These are phyloP conservation scores for Fulica atra DNA, from an alignment of 2,113 vertebrate species.

Conservation along the genomic window DNA sequence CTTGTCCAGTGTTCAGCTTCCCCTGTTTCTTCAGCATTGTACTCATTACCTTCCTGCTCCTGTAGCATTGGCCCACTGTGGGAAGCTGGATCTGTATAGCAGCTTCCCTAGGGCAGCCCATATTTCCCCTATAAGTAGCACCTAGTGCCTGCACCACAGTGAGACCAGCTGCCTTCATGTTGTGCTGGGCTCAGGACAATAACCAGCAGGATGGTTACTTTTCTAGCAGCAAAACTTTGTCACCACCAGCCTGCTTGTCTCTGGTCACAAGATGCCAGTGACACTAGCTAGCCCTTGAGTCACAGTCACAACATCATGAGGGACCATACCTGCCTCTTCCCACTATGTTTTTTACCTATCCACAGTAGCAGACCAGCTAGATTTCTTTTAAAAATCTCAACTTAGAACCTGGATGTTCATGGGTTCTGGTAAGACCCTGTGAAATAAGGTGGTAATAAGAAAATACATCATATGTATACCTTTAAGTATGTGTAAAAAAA, in stretches of 20 bases:
- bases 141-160: not conserved
- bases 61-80: not conserved
- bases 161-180: not conserved
- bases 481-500: not conserved
- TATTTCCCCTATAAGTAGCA: not conserved
- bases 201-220: not conserved
- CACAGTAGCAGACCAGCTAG: not conserved
- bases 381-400: not conserved
- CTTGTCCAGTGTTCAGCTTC: not conserved
- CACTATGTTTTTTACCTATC: not conserved
- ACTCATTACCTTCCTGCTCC: not conserved
- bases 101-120: not conserved
- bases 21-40: not conserved
- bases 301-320: not conserved
- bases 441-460: not conserved
- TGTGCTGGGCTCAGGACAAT: not conserved
- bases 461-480: not conserved
- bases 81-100: not conserved
- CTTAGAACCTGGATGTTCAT: not conserved
- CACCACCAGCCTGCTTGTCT: not conserved
- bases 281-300: not conserved
- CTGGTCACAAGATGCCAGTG: not conserved
- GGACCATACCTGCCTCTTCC: not conserved
- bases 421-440: not conserved
- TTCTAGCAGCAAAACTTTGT: not conserved